Evolutionary conservation across 1,140 invertebrate species (phyloP), one percentile per base, ranked within the genome.

Genomic region (Microplitis demolitor): DNA sequence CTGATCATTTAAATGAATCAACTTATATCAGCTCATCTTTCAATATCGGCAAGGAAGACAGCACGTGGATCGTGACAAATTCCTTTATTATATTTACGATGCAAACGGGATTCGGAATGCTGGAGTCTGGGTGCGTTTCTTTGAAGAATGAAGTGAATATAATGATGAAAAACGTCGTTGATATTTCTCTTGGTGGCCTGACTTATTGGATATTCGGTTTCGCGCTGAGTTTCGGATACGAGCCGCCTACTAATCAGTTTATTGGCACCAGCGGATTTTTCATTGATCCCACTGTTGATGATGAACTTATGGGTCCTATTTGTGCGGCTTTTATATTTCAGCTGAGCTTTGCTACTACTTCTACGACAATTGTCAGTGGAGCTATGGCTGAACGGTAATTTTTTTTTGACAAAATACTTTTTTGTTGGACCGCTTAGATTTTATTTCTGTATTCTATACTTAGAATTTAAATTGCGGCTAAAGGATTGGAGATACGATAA

Each of bases 11-110:
- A 51, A 37, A 50, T 13, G 71, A 51, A 8, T 8, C n/a, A n/a
- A 58, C 6, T 24, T 82, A 82, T 45, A 39, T 83, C 24, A 74
- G 74, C n/a, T 77, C 84, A 45, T 70, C 84, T 2, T 89, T 85
- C 45, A 89, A 91, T 70, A 88, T 93, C 0, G 87, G 86, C 62
- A 80, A 90, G 75, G 96, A 97, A 85, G 96, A 98, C 77, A 94
- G 95, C 13, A 95, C 93, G 74, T 98, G 96, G 96, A 95, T 98
- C 60, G 89, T 98, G 31, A 96, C 96, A 0, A 95, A 94, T 64
- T 94, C 95, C 1, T 98, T 98, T 81, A 97, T 98, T 75, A 98
- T 98, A 71, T 98, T 98, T 82, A 98, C 96, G 0, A 98, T 98
- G 97, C 96, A 98, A 89, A 97, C 96, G 76, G 97, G 95, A 96